phyloP scores from a whole-genome alignment of 30 jellyfish, hydroid and myxozoan species.

The Catostylus mosaicus region DNA sequence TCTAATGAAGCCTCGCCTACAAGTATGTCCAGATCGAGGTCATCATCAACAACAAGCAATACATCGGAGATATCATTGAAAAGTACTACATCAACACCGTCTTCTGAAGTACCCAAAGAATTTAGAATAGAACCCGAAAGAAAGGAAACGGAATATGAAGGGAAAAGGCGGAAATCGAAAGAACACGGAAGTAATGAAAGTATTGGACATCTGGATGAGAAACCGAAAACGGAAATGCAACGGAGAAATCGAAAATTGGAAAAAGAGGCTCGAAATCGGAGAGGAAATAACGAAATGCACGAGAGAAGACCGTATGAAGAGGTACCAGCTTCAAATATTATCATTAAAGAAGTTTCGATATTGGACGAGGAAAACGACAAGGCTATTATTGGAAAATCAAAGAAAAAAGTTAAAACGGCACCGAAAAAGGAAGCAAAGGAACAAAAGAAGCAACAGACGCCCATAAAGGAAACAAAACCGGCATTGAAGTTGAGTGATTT shows the following conservation, averaged over 20 bases:
- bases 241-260: constrained; percentile 54
- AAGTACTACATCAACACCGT: constrained; percentile 67
- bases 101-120: constrained; percentile 57
- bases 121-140: constrained; percentile 37
- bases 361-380: constrained; percentile 53
- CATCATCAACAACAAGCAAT: constrained; percentile 69
- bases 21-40: constrained; percentile 59
- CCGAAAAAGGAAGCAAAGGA: constrained; percentile 48
- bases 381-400: constrained; percentile 19
- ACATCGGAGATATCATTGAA: constrained; percentile 65
- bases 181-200: constrained; percentile 75
- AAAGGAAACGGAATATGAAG: constrained; percentile 25
- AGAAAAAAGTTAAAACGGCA: constrained; percentile 16
- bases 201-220: constrained; percentile 45
- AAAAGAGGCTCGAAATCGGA: constrained; percentile 51
- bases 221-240: constrained; percentile 40
- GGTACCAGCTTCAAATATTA: constrained; percentile 65
- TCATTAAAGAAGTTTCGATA: constrained; percentile 59
- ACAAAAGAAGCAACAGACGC: constrained; percentile 39
- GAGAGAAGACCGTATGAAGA: constrained; percentile 62
- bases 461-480: constrained; percentile 28
- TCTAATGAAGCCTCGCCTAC: constrained; percentile 29
- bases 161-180: constrained; percentile 30
- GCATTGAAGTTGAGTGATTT: constrained; percentile 30
- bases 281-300: constrained; percentile 39